Conservation (phyloP, 1,140 invertebrate species). For the Holcopasites calliopsidis region DNA sequence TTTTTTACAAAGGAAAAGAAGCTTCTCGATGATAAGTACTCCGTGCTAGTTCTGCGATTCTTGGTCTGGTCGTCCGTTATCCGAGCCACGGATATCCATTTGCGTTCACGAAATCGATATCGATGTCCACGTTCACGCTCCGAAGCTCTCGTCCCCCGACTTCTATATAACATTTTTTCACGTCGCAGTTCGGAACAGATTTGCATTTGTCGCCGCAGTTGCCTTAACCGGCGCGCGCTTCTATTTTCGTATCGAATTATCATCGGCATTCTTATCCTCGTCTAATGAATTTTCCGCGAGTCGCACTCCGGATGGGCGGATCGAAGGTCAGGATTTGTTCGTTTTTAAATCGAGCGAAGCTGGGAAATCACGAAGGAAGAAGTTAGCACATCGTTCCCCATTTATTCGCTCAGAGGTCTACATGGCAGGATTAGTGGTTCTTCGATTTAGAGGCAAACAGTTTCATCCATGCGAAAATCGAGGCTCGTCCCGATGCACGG, state of each 20-base stretch:
- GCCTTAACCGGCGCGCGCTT: conserved; percentile 4
- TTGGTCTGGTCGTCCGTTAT: conserved; percentile 58
- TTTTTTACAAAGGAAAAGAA: conserved; percentile 2
- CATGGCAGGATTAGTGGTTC: background rate
- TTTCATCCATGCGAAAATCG: background rate
- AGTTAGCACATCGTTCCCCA: background rate
- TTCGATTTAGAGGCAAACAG: background rate
- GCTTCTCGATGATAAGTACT: conserved; percentile 31
- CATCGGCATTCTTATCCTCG: background rate
- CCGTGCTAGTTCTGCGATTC: conserved; percentile 50
- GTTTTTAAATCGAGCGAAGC: too few species aligned
- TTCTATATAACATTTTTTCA: conserved; percentile 63
- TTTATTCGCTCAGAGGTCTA: background rate
- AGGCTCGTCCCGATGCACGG: background rate
- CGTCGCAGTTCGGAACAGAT: conserved; percentile 36
- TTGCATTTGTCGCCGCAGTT: conserved; percentile 49
- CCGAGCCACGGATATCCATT: conserved; percentile 66
- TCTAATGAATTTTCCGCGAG: background rate
- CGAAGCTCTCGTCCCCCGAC: conserved; percentile 32
- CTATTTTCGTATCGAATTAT: background rate
- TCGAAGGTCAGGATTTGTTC: too few species aligned
- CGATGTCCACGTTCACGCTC: conserved; percentile 53
- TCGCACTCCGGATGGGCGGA: too few species aligned
- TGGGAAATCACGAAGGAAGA: too few species aligned
- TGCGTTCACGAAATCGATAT: conserved; percentile 69